Percentiles rank a stretch among this genome's conserved stretches.
Evolutionary conservation across 2,797 vertebrate species (phyloP).

Genomic region (Fringilla coelebs): DNA sequence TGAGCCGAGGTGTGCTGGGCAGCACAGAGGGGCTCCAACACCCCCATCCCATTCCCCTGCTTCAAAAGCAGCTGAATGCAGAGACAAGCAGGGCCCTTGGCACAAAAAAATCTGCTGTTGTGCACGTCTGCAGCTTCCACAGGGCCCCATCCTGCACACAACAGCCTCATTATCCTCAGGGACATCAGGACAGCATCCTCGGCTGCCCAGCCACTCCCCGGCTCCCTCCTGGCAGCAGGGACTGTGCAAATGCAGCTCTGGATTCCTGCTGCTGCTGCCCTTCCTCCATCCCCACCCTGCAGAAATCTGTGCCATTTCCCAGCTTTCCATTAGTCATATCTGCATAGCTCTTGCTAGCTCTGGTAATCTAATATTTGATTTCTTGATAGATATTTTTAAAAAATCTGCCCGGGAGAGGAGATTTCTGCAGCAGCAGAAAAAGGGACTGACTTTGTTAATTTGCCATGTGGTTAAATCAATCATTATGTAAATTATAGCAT

Average conservation of each 20-base stretch:
- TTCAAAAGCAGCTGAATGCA: background rate
- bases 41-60: background rate
- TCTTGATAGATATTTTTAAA: background rate
- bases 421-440: background rate
- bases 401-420: background rate
- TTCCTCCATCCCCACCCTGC: background rate
- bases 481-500: fast-evolving
- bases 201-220: background rate
- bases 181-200: background rate
- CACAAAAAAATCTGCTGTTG: background rate
- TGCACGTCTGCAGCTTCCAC: background rate
- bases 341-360: background rate
- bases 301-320: background rate
- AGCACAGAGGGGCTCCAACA: background rate
- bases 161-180: background rate
- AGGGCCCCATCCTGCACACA: background rate
- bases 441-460: background rate
- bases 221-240: background rate
- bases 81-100: background rate
- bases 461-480: background rate
- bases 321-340: background rate
- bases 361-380: background rate
- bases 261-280: background rate
- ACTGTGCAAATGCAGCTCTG: background rate
- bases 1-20: background rate